Evolutionary conservation across 1,140 invertebrate species (phyloP), one percentile per base, ranked within the genome.

Genomic region (Drosophila parvula): DNA sequence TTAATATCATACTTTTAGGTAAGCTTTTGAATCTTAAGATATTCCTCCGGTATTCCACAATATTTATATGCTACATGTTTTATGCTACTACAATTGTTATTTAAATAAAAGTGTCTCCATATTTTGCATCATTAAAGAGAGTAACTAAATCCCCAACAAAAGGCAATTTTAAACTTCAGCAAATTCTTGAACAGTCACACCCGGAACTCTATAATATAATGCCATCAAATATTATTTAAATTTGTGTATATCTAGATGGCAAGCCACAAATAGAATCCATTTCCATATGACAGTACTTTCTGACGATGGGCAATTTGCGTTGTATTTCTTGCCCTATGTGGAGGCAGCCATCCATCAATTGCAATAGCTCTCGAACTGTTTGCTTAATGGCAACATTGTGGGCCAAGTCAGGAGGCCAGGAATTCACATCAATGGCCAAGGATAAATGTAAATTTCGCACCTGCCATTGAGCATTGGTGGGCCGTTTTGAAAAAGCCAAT

Each of bases 371-470:
- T 32, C 22, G 48, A 83, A 50, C 48, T 71, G 77, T 84, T 76
- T 78, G 53, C 68, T 84, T 62, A 77, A 69, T 58, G 71, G 74
- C 40, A 44, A 63, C 64, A 48, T 74, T 83, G 73, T 41, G 55
- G 57, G 41, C 60, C 18, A 27, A 75, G 69, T 55, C 62, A 32
- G 18, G 50, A 68, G 75, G 51, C 70, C 63, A 40, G 48, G 48
- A 69, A 69, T 69, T 47, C 65, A 67, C 47, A 67, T 60, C 65
- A 71, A 47, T 45, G 59, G 60, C 43, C 67, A 70, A 64, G 69
- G 60, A 79, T 50, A 73, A 76, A 88, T 88, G 79, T 79, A 82
- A 86, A 86, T 86, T 78, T 63, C 44, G 45, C 57, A 62, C 65
- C 69, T 81, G 78, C 74, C 62, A 53, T 59, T 69, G 55, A 50